A percentile compares a stretch with the other conserved stretches of the same genome.
Evolutionary conservation across 1,140 invertebrate species (phyloP).

Genomic region (Lepidostoma basale): DNA sequence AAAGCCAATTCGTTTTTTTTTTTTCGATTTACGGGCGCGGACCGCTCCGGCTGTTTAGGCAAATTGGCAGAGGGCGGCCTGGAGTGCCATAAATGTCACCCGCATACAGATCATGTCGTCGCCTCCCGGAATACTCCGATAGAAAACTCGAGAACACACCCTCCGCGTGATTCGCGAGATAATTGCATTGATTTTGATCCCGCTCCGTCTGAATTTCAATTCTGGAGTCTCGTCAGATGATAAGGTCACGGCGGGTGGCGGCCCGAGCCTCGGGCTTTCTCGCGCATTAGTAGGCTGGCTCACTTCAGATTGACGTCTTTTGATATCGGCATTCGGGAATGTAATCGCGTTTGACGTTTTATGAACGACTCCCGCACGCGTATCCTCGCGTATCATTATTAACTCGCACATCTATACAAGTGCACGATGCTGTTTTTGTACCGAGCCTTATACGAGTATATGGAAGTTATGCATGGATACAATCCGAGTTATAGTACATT

Average conservation of each 20-base stretch:
- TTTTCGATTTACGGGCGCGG: constrained; percentile 17
- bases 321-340: not conserved
- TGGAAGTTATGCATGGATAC: no score
- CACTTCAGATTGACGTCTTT: not conserved
- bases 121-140: constrained; percentile 1
- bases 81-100: constrained; percentile 28
- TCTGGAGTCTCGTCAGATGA: constrained; percentile 1
- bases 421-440: no score
- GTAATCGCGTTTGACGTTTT: not conserved
- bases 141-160: not conserved
- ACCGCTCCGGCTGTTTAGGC: constrained; percentile 6
- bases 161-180: constrained; percentile 9
- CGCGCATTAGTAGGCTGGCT: not conserved
- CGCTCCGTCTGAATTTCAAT: not conserved
- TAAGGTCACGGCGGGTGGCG: not conserved
- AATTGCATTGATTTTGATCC: constrained; percentile 29
- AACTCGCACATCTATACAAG: no score
- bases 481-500: no score
- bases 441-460: no score
- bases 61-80: not conserved
- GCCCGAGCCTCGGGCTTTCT: not conserved
- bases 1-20: constrained; percentile 30
- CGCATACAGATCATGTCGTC: constrained; percentile 24
- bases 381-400: no score
- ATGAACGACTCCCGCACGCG: no score